Conservation (phyloP, 2,888 invertebrate genomes). For the Tyria jacobaeae region DNA sequence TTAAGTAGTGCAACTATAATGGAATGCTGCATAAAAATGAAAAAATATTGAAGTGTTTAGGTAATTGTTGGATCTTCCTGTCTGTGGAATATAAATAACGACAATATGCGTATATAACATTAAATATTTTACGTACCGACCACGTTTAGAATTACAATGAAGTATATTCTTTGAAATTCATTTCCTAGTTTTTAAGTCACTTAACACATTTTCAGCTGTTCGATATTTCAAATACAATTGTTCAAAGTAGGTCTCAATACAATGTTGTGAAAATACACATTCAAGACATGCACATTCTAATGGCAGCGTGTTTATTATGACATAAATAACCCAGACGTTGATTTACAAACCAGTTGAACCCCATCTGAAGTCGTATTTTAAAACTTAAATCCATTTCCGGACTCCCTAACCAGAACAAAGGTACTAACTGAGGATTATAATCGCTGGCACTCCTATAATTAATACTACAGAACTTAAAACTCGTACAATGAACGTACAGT, state of each 20-base stretch:
- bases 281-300: conserved; percentile 23
- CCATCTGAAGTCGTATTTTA: conserved; percentile 59
- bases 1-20: too few relatives aligned
- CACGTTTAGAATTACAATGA: conserved; percentile 1
- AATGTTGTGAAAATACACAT: not conserved
- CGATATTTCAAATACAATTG: not conserved
- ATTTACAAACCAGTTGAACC: conserved; percentile 55
- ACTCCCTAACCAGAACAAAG: conserved; percentile 68
- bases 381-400: conserved; percentile 67
- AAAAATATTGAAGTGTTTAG: too few relatives aligned
- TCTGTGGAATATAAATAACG: too few relatives aligned
- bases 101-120: too few relatives aligned
- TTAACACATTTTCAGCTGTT: not conserved
- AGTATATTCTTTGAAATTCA: not conserved
- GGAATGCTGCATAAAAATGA: too few relatives aligned
- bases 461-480: conserved; percentile 80
- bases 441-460: conserved; percentile 76
- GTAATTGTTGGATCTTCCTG: too few relatives aligned
- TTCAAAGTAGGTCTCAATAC: not conserved
- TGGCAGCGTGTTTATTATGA: conserved; percentile 21
- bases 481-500: conserved; percentile 67
- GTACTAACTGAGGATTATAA: conserved; percentile 78
- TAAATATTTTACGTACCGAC: not conserved
- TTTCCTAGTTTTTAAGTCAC: not conserved
- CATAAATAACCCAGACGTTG: conserved; percentile 37